Conservation (phyloP, 1,140 invertebrate genomes). For the Callitettix versicolor region DNA sequence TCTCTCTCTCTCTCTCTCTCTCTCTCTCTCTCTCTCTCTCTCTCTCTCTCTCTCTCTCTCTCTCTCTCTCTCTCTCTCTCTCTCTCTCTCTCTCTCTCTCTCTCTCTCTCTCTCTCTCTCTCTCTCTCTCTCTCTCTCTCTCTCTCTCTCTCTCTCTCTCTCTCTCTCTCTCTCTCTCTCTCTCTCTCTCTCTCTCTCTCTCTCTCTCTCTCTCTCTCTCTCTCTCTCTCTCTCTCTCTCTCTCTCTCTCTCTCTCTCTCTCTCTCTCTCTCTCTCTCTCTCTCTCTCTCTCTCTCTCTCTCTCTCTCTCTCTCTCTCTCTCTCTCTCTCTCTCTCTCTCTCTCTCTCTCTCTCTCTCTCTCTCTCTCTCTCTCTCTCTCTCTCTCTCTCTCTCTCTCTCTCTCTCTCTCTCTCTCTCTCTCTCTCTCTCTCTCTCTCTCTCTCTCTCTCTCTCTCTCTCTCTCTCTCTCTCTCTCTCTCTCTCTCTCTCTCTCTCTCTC, state of each 20-base stretch:
- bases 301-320: not conserved
- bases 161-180: not conserved
- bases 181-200: slow-evolving; percentile 6
- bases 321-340: not conserved
- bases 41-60: slow-evolving; percentile 2
- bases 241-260: not conserved
- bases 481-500: not conserved
- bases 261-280: slow-evolving; percentile 3
- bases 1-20: too few relatives aligned
- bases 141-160: slow-evolving; percentile 7
- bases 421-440: not conserved
- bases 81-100: slow-evolving; percentile 9
- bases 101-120: slow-evolving; percentile 12
- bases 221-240: not conserved
- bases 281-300: slow-evolving; percentile 1
- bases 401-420: not conserved
- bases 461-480: slow-evolving; percentile 5
- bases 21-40: not conserved
- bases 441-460: not conserved
- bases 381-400: slow-evolving; percentile 7
- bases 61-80: not conserved
- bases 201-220: not conserved
- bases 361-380: slow-evolving; percentile 8
- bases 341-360: not conserved
- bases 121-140: not conserved